Evolutionary conservation across 2,888 invertebrate genomes (phyloP), one percentile per base, ranked within the genome.

Genomic region (Tubiluchus corallicola): DNA sequence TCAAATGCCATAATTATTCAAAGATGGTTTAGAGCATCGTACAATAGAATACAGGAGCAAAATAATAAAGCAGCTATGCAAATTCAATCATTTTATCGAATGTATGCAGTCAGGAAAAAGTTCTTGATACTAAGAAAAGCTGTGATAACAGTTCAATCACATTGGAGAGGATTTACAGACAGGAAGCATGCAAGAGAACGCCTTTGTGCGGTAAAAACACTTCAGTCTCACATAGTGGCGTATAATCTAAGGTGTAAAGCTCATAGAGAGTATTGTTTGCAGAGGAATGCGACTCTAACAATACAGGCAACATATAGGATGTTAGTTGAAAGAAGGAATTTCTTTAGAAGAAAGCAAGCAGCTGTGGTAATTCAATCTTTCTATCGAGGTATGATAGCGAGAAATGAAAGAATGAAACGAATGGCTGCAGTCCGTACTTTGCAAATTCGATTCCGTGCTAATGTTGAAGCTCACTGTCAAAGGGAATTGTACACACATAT

Each of bases 1-100:
- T 13, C n/a, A 1, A 51, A 51, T 2, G 49, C 48, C 16, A 19
- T 50, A 2, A 46, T 38, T 18, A 47, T 56, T 9, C 53, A 53
- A 44, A 41, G 42, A 17, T 21, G 16, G 29, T 45, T 45, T 42
- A 46, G 49, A 38, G 37, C 21, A 38, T 41, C 21, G 42, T 5
- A 15, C 15, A 40, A 44, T 18, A 40, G 41, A 21, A 44, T 29
- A 17, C 20, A 38, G 2, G n/a, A 38, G 5, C 17, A 37, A 46
- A 5, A 47, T 41, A 44, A 29, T 37, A 40, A 17, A 37, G 15
- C 40, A 3, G 20, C 20, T 20, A 43, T 21, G 3, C 38, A 9
- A 45, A 29, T 20, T 17, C 39, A 21, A 45, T 16, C 41, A 21
- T 3, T 19, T 17, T 19, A 5, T 42, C 17, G n/a, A 20, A 4